Evolutionary conservation across 2,113 vertebrate species (phyloP).

Genomic region (Actenoides lindsayi): DNA sequence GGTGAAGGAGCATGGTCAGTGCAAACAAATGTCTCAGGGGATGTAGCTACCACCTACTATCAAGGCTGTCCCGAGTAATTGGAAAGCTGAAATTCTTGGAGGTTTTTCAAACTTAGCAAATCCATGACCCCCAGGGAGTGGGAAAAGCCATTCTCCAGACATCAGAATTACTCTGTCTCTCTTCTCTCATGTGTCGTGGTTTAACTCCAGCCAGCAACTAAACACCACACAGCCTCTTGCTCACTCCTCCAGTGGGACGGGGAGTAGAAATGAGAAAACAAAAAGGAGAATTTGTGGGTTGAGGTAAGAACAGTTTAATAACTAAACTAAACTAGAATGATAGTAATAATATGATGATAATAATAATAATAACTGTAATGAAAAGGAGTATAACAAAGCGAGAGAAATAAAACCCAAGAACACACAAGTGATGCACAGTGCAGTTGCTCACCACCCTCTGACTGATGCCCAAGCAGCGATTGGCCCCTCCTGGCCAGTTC

Average conservation of each 20-base stretch:
- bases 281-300: not conserved
- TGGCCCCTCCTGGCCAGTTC: not conserved
- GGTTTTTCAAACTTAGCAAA: not conserved
- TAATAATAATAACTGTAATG: not conserved
- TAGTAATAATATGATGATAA: not conserved
- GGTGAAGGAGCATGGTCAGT: not conserved
- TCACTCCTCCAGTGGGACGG: not conserved
- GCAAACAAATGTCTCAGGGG: not conserved
- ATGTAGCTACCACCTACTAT: not conserved
- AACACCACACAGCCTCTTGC: not conserved
- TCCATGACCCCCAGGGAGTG: rapidly evolving
- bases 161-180: not conserved
- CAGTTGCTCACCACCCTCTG: not conserved
- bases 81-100: not conserved
- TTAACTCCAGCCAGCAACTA: not conserved
- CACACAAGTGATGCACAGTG: not conserved
- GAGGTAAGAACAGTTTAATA: not conserved
- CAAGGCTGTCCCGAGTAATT: not conserved
- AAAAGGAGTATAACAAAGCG: not conserved
- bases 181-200: not conserved
- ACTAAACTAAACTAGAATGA: not conserved
- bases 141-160: not conserved
- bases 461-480: not conserved
- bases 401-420: not conserved
- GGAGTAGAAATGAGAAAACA: not conserved